Evolutionary conservation across 2,113 vertebrate genomes (phyloP), one percentile per base, ranked within the genome.

Genomic region (Pandion haliaetus): DNA sequence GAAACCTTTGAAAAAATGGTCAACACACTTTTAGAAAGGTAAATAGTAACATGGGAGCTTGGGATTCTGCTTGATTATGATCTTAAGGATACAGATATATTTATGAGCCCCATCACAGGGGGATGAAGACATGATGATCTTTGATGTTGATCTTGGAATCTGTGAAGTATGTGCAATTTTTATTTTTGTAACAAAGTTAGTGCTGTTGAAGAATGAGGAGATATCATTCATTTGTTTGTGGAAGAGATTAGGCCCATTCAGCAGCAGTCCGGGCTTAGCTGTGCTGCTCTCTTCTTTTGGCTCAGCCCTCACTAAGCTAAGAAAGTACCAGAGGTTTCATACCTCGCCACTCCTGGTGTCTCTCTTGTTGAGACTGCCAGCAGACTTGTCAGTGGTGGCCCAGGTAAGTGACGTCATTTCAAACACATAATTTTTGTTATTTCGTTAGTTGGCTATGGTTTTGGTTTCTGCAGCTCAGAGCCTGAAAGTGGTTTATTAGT

Each of bases 1-100:
- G 99, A 99, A 83, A 99, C 99, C 7, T 99, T 99, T 90, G 99
- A 99, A 98, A 99, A 99, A 97, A 99, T 99, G 99, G 99, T 99
- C 96, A 99, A 97, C 97, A 99, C 99, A 0, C 98, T 99, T 66
- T 94, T 99, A 95, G 99, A 99, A 83, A 99, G 99, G 99, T 99
- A 97, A 98, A 93, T 76, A 66, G 44, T 67, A 61, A 83, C 34
- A 20, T 29, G 42, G 55, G n/a, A 96, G 31, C 54, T 67, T 79
- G 55, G 8, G 45, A 50, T 88, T 84, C 58, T 85, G 74, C 76
- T 69, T 63, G 34, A 24, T 5, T 76, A 25, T 47, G 20, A 47
- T 80, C 71, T 71, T 40, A 76, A 86, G 62, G 57, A 24, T 54
- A 15, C 32, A 72, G 45, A 32, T 25, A 19, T 25, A 40, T 66